A percentile compares a stretch with the other conserved stretches of the same genome.
phyloP scores from a whole-genome alignment of 2,113 vertebrate genomes.

The Lamprotornis superbus region DNA sequence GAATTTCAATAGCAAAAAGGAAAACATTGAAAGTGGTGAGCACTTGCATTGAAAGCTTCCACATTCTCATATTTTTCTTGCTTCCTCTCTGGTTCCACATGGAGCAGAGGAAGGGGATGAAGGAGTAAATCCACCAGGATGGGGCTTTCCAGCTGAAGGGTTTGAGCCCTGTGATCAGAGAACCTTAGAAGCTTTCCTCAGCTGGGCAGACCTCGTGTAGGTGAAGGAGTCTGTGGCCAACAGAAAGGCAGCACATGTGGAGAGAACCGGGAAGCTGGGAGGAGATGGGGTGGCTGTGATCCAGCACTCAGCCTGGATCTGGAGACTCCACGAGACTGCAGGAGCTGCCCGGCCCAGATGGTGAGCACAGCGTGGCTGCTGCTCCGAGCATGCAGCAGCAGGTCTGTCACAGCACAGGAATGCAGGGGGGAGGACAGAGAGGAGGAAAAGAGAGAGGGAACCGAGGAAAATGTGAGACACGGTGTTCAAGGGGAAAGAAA shows the following conservation, averaged over 20 bases:
- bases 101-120: neutral
- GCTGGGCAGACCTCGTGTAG: neutral
- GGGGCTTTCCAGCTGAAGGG: neutral
- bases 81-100: neutral
- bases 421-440: neutral
- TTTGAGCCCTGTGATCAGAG: accelerated
- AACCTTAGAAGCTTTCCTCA: neutral
- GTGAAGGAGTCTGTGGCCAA: neutral
- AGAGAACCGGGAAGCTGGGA: neutral
- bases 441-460: neutral
- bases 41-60: neutral
- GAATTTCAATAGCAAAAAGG: neutral
- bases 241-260: neutral
- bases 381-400: neutral
- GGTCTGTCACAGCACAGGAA: neutral
- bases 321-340: neutral
- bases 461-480: neutral
- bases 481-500: neutral
- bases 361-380: conserved; percentile 8
- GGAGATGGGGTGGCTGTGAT: neutral
- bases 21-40: neutral
- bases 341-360: conserved; percentile 30
- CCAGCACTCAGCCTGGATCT: neutral
- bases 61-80: neutral
- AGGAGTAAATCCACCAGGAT: neutral